A percentile compares a stretch with the other conserved stretches of the same genome.
Evolutionary conservation across 1,140 invertebrate species (phyloP).

Genomic region (Trialeurodes vaporariorum): DNA sequence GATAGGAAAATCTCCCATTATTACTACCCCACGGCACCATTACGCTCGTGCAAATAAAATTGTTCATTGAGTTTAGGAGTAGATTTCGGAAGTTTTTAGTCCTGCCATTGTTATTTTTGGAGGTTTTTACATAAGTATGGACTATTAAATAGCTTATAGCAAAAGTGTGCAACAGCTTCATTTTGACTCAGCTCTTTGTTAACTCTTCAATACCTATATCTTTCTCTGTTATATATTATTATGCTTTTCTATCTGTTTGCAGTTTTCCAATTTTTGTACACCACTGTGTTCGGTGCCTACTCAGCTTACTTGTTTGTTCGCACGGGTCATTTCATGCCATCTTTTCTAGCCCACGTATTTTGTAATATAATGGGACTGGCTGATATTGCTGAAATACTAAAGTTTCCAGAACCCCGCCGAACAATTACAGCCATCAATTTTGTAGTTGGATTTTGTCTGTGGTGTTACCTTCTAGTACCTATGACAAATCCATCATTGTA

Average conservation of each 20-base stretch:
- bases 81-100: too few relatives aligned
- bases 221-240: too few relatives aligned
- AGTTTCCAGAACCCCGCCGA: slow-evolving; percentile 49
- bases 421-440: slow-evolving; percentile 53
- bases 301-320: slow-evolving; percentile 77
- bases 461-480: slow-evolving; percentile 63
- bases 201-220: too few relatives aligned
- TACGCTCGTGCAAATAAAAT: too few relatives aligned
- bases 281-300: slow-evolving; percentile 86
- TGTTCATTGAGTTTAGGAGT: too few relatives aligned
- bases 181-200: too few relatives aligned
- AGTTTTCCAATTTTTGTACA: slow-evolving; percentile 84
- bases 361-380: slow-evolving; percentile 96
- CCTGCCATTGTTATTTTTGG: too few relatives aligned
- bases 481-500: slow-evolving; percentile 68
- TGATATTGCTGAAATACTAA: slow-evolving; percentile 63
- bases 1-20: too few relatives aligned
- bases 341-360: slow-evolving; percentile 82
- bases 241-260: slow-evolving; percentile 31
- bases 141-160: too few relatives aligned
- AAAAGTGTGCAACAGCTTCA: too few relatives aligned
- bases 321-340: slow-evolving; percentile 76
- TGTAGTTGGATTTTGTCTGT: slow-evolving; percentile 58
- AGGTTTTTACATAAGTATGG: too few relatives aligned
- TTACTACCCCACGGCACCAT: too few relatives aligned